Base-by-base conservation (phyloP, 2,797 vertebrate genomes). In the Ara ararauna region DNA sequence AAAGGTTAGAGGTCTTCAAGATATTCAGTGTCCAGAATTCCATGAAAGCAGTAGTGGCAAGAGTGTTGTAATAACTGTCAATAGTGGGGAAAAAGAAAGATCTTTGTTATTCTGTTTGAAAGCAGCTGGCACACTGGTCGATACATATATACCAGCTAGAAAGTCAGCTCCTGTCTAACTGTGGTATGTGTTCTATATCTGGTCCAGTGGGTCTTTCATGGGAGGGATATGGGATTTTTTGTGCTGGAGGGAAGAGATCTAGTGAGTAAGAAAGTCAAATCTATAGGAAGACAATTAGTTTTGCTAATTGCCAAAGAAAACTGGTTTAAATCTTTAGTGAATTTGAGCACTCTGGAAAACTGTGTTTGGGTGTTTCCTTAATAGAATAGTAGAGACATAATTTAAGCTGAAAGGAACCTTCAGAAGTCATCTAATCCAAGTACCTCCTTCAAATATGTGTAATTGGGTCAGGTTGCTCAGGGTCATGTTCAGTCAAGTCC, bases 81-180 rank as follows among this genome's bases (percentile, higher is more conserved):
- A 0, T n/a, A 18, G 19, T 15, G 14, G 22, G 20, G 19, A 11
- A 15, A 24, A 42, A 16, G 4, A 11, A 32, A 20, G 3, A 5
- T 66, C 29, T 9, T 51, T 78, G 77, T 5, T 67, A 5, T 68
- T 90, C 10, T 48, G 4, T 80, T 65, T 65, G 36, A 60, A 90
- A 87, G 51, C 19, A 54, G 6, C 15, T 87, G 24, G 8, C 36
- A 81, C 18, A 10, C 26, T 56, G 42, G 38, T 34, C 18, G 82
- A 36, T 77, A 48, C 32, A 71, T 81, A 72, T 18, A 84, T 5
- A 26, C 32, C 26, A 66, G 8, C 22, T 24, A 72, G 62, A 78
- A 81, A 81, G 81, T 45, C 29, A 50, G 11, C 23, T 81, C 9
- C 9, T 18, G 6, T 19, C n/a, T 73, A 22, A 61, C 9, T 3